phyloP scores from a whole-genome alignment of 2,888 invertebrate species.

The Octodonta nipae region DNA sequence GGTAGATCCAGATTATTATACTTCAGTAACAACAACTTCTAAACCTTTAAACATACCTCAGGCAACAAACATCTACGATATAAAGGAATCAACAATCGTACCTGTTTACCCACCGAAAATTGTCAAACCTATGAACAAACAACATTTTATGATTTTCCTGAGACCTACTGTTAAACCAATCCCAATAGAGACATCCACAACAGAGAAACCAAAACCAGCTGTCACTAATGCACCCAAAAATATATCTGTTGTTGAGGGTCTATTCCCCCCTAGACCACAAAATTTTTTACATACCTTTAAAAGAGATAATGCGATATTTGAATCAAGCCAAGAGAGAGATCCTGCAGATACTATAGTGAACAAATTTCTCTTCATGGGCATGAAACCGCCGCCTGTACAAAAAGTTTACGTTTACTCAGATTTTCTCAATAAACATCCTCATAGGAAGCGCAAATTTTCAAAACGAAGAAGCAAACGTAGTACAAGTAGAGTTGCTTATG shows the following conservation, averaged over 20 bases:
- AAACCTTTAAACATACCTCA: background rate
- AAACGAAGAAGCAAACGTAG: slow-evolving; percentile 20
- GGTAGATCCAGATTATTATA: slow-evolving; percentile 6
- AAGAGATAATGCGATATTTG: slow-evolving; percentile 7
- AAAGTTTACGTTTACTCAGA: slow-evolving; percentile 24
- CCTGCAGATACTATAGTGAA: slow-evolving; percentile 17
- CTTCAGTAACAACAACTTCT: background rate
- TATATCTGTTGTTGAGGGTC: slow-evolving; percentile 22
- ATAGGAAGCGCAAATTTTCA: slow-evolving; percentile 8
- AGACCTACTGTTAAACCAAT: background rate
- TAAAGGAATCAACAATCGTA: no score
- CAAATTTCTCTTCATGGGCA: slow-evolving; percentile 27
- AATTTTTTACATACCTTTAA: slow-evolving; percentile 20
- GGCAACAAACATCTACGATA: background rate
- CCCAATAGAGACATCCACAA: slow-evolving; percentile 4
- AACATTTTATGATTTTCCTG: background rate
- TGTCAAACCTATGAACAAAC: background rate
- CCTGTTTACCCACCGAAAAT: background rate
- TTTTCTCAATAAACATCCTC: slow-evolving; percentile 14
- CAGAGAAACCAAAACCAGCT: slow-evolving; percentile 4
- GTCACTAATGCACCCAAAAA: background rate
- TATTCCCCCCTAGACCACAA: slow-evolving; percentile 22
- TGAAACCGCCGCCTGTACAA: slow-evolving; percentile 29
- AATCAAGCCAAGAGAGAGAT: no score
- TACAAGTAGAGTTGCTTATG: slow-evolving; percentile 21